Base-by-base conservation (phyloP, 2,797 vertebrate species). In the Serranus cabrilla region DNA sequence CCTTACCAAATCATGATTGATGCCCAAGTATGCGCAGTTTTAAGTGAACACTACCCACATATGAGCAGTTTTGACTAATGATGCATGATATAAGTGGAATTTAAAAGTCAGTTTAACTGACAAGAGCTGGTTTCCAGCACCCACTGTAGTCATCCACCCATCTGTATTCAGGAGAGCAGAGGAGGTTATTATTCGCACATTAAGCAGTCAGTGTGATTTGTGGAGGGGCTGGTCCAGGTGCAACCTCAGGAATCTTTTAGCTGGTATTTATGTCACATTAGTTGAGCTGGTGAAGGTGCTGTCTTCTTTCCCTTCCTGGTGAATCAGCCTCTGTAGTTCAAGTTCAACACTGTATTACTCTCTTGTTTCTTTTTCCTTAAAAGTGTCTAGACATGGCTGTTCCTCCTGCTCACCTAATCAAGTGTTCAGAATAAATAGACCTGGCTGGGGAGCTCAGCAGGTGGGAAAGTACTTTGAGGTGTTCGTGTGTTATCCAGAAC, bases 171-270 rank as follows among this genome's bases (percentile, higher is more conserved):
- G 62, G 66, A 61, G 43, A 63, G 39, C 58, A 42, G 61, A 52
- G 39, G 21, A 54, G 43, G 16, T 50, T 55, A 16, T 40, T 50
- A 45, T 25, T 18, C 60, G 37, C 57, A 46, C 71, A 64, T 69
- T 21, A 51, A 65, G 25, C 62, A 71, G 70, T 79, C 81, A 40
- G 31, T 16, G 76, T 88, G 86, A 89, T 87, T 90, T 84, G 71
- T 80, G 55, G 73, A 68, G 49, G 60, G 55, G 27, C 61, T 76
- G 70, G 25, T 62, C 85, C 86, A 89, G 85, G 83, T 90, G 78
- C 51, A 46, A 52, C 63, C 64, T 51, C 72, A 55, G 79, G 59
- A 76, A 62, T 69, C 54, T 40, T 43, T 21, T 5, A 66, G 58
- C 65, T 58, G 40, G 64, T 83, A 57, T 76, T 87, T 78, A 55